Base-by-base conservation (phyloP, 2,113 vertebrate genomes). In the Neolamprologus longior region DNA sequence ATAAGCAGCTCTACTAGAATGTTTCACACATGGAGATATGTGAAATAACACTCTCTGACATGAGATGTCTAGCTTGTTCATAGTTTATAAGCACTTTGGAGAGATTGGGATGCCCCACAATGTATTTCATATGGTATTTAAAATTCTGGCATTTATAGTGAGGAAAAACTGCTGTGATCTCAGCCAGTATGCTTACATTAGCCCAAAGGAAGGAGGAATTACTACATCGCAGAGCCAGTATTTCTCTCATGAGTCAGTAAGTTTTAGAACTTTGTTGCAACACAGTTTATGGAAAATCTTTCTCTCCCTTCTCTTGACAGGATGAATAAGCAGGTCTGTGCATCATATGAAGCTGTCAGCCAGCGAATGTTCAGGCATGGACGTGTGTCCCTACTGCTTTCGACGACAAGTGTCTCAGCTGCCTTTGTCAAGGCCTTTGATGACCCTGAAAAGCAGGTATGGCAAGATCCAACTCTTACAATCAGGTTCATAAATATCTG, bases 331-430 rank as follows among this genome's bases (percentile, higher is more conserved):
- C 93, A 91, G 0, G 45, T 94, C 7, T 98, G 97, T 10, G 92
- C 98, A 84, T 98, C 98, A 0, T 98, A 98, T 0, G 98, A 98
- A 88, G 98, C 97, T 0, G 98, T 97, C 1, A 98, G 98, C 0
- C 95, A 98, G 82, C 90, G 97, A 7, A 97, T 97, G 96, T 99
- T 97, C 90, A 97, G 95, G 88, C 93, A 97, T 79, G 98, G 98
- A 66, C 97, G 98, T 40, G 98, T 98, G 0, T 98, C 98, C 94
- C 98, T 97, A 24, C 98, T 99, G 94, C 97, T 97, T 82, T 98
- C 98, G 0, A 28, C 97, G 9, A 97, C 98, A 0, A 7, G 89
- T 1, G 94, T 96, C 55, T 98, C 97, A 0, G 95, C 96, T 3
- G 83, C 90, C 58, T 99, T 99, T 10, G 97, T 97, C 66, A 94